A percentile compares a stretch with the other conserved stretches of the same genome.
Conservation (phyloP, 2,888 invertebrate species). For the Sarcophaga caerulescens region DNA sequence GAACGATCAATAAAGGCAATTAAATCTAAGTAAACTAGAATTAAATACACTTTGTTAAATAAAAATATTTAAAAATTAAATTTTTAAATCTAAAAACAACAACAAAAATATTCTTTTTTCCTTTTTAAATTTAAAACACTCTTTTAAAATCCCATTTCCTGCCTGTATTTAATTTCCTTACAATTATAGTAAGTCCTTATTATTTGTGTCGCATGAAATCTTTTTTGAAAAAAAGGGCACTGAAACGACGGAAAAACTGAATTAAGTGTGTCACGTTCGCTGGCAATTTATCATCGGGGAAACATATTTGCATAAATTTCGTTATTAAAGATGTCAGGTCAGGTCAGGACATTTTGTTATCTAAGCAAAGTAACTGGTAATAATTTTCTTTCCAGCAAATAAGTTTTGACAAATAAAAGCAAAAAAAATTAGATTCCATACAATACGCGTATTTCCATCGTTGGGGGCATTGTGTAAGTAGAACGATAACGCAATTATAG, state of each 20-base stretch:
- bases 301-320: slow-evolving; percentile 49
- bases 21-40: too few relatives aligned
- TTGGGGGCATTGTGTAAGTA: too few relatives aligned
- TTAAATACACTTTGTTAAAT: too few relatives aligned
- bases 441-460: too few relatives aligned
- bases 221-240: not conserved
- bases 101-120: not conserved
- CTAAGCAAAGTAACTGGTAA: slow-evolving; percentile 5
- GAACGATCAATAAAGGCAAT: not conserved
- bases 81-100: not conserved
- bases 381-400: slow-evolving; percentile 28
- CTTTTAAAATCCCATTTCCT: not conserved
- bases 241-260: not conserved
- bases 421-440: too few relatives aligned
- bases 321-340: slow-evolving; percentile 44
- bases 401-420: slow-evolving; percentile 23
- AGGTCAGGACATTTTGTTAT: slow-evolving; percentile 42
- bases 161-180: not conserved
- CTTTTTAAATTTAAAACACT: not conserved
- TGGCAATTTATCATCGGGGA: slow-evolving; percentile 36
- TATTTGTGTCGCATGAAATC: not conserved
- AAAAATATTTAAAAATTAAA: too few relatives aligned
- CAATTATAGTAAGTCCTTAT: not conserved
- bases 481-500: too few relatives aligned
- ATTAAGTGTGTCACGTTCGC: slow-evolving; percentile 46